Base-by-base conservation (phyloP, 2,888 invertebrate species). In the Mesorhabditis belari region DNA sequence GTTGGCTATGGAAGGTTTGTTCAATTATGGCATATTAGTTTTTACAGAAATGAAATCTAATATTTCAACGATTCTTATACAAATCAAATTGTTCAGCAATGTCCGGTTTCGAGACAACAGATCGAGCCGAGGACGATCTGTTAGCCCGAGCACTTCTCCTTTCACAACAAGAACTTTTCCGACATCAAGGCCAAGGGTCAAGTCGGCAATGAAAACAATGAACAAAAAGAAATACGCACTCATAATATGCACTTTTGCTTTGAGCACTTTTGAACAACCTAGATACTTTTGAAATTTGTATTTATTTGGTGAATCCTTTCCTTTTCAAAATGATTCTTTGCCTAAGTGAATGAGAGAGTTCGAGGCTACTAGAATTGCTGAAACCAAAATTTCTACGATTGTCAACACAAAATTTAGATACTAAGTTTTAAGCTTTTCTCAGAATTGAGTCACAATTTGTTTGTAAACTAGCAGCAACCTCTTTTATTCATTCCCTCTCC, bases 131-230 rank as follows among this genome's bases (percentile, higher is more conserved):
- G 27, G 69, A 70, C 35, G 60, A 62, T n/a, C 57, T 66, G 24
- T 60, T 75, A 19, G 68, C 76, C 19, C 66, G 70, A 50, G 77
- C 71, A 5, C 57, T 77, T 49, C 62, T 75, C n/a, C 50, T 75
- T 50, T 75, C 75, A 27, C 76, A 73, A 54, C 75, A 75, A 55
- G 69, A 75, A 23, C 74, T 62, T 54, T 35, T 17, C 44, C 12
- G n/a, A 17, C 44, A 35, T 17, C n/a, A 9, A 17, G 44, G 12
- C 44, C 12, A 9, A 9, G 44, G 44, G 12, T 35, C 44, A n/a
- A 35, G 44, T 35, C 44, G 44, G 12, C 44, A 35, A 9, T 35
- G 44, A 35, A 17, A 17, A n/a, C n/a, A n/a, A n/a, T n/a, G n/a
- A n/a, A n/a, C n/a, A n/a, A n/a, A n/a, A n/a, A n/a, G n/a, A n/a